Percentiles rank a stretch among this genome's conserved stretches.
Evolutionary conservation across 2,113 vertebrate species (phyloP).

Genomic region (Castor canadensis): DNA sequence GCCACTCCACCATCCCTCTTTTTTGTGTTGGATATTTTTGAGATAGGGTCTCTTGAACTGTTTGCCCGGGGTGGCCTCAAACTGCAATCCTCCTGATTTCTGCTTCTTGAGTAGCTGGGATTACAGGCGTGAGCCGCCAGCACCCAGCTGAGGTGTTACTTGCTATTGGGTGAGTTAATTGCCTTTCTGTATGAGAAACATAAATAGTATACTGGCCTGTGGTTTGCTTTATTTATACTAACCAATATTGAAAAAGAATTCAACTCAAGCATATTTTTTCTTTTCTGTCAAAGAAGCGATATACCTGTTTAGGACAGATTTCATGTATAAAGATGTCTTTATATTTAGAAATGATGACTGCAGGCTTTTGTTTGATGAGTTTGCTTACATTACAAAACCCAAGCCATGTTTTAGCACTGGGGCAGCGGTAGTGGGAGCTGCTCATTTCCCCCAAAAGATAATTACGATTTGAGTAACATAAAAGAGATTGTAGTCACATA

Average conservation of each 20-base stretch:
- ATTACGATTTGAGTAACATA: constrained; percentile 11
- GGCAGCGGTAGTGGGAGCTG: background rate
- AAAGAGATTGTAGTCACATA: background rate
- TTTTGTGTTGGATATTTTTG: too few relatives aligned
- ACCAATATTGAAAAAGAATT: constrained; percentile 51
- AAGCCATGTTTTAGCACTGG: constrained; percentile 48
- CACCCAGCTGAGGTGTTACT: too few relatives aligned
- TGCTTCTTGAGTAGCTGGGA: too few relatives aligned
- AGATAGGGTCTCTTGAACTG: too few relatives aligned
- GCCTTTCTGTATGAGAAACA: constrained; percentile 32
- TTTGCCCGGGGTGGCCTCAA: too few relatives aligned
- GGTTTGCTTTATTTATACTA: constrained; percentile 42
- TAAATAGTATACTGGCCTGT: background rate
- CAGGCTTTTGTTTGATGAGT: constrained; percentile 72
- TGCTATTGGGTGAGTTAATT: constrained; percentile 66
- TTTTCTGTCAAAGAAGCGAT: constrained; percentile 57
- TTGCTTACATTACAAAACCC: constrained; percentile 76
- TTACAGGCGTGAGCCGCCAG: too few relatives aligned
- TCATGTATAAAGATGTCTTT: constrained; percentile 77
- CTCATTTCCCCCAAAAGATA: background rate
- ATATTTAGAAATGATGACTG: constrained; percentile 74
- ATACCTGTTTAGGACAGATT: constrained; percentile 57
- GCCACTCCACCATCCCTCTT: too few relatives aligned
- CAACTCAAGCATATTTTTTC: constrained; percentile 71
- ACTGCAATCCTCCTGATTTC: too few relatives aligned